Percentiles rank a stretch among this genome's conserved stretches.
Evolutionary conservation across 2,888 invertebrate species (phyloP).

Genomic region (Trichopoda pennipes): DNA sequence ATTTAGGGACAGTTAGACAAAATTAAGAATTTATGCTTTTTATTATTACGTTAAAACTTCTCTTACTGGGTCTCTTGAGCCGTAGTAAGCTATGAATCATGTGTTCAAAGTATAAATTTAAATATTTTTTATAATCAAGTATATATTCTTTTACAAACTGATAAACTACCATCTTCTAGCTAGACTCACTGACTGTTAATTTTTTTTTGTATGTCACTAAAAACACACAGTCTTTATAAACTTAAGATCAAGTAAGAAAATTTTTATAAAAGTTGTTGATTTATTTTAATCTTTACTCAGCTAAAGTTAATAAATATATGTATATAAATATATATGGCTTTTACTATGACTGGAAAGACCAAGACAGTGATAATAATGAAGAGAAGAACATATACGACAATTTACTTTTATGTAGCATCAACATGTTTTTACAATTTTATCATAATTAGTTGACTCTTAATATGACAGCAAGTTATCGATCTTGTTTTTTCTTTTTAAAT

Average conservation of each 20-base stretch:
- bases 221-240: slow-evolving; percentile 10
- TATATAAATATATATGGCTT: slow-evolving; percentile 14
- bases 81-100: too few species aligned
- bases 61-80: too few species aligned
- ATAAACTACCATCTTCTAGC: background rate
- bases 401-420: slow-evolving; percentile 43
- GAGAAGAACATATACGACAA: slow-evolving; percentile 36
- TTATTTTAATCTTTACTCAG: slow-evolving; percentile 1
- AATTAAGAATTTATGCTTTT: too few species aligned
- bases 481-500: slow-evolving; percentile 18
- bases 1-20: too few species aligned
- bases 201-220: background rate
- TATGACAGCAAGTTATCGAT: slow-evolving; percentile 60
- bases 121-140: background rate
- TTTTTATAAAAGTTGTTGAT: background rate
- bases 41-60: too few species aligned
- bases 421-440: slow-evolving; percentile 46
- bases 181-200: slow-evolving; percentile 43
- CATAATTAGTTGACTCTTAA: slow-evolving; percentile 58
- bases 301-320: slow-evolving; percentile 5
- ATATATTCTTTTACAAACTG: background rate
- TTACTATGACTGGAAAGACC: slow-evolving; percentile 17
- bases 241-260: background rate
- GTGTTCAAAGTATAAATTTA: too few species aligned
- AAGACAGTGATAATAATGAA: slow-evolving; percentile 8